Evolutionary conservation across 2,888 invertebrate genomes (phyloP).

Genomic region (Volucella inanis): DNA sequence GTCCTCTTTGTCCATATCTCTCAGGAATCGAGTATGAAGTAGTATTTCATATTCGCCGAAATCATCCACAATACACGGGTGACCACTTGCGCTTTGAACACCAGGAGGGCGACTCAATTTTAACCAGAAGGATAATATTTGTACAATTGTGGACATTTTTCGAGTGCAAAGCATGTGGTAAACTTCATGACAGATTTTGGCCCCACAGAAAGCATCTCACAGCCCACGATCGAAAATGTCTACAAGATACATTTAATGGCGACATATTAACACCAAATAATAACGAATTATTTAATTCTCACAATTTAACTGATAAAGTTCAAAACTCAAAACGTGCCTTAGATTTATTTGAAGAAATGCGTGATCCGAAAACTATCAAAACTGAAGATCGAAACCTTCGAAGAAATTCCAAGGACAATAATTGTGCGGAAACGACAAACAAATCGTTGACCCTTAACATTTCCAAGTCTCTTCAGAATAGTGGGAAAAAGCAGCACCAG

Average conservation of each 20-base stretch:
- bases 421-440: background rate
- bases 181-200: slow-evolving; percentile 64
- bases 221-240: slow-evolving; percentile 56
- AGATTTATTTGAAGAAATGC: slow-evolving; percentile 21
- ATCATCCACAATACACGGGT: slow-evolving; percentile 60
- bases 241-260: slow-evolving; percentile 2
- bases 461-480: slow-evolving; percentile 25
- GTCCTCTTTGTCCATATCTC: slow-evolving; percentile 61
- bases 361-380: slow-evolving; percentile 20
- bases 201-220: slow-evolving; percentile 61
- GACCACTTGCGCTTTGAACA: slow-evolving; percentile 52
- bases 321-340: slow-evolving; percentile 63
- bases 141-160: slow-evolving; percentile 64
- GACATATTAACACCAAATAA: slow-evolving; percentile 22
- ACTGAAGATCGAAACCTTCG: slow-evolving; percentile 22
- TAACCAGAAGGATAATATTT: slow-evolving; percentile 58
- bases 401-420: slow-evolving; percentile 34
- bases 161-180: slow-evolving; percentile 66
- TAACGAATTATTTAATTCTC: slow-evolving; percentile 41
- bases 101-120: slow-evolving; percentile 36
- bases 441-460: slow-evolving; percentile 5
- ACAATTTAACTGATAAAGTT: slow-evolving; percentile 6
- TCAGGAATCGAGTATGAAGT: slow-evolving; percentile 67
- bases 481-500: slow-evolving; percentile 5
- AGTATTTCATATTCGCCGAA: slow-evolving; percentile 59